Evolutionary conservation across 2,113 vertebrate genomes (phyloP).

Genomic region (Penelope pileata): DNA sequence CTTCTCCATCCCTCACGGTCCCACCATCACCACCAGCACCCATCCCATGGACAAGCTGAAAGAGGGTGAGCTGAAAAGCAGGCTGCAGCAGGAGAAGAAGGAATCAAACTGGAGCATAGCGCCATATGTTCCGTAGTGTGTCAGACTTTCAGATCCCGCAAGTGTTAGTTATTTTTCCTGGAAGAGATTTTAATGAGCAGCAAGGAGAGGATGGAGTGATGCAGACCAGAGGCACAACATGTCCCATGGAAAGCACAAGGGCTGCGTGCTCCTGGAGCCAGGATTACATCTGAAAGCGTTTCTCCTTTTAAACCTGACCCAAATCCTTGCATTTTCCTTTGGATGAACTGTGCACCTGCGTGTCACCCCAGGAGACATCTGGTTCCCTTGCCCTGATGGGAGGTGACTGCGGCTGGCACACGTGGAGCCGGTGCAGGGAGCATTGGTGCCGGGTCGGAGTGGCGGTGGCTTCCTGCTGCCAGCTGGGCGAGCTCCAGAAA

Average conservation of each 20-base stretch:
- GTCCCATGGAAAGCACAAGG: accelerated
- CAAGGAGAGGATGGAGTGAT: background rate
- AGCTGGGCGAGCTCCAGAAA: background rate
- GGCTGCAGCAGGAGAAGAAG: background rate
- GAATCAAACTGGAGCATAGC: background rate
- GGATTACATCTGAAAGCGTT: background rate
- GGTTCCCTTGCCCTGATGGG: background rate
- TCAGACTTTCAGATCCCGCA: background rate
- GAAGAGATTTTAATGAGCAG: background rate
- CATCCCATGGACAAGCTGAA: background rate
- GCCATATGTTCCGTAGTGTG: background rate
- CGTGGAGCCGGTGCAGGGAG: accelerated
- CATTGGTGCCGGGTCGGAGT: accelerated
- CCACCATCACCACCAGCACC: background rate
- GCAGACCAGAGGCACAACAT: background rate
- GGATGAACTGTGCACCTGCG: background rate
- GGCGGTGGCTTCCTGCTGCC: background rate
- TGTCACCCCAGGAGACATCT: background rate
- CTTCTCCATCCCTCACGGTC: background rate
- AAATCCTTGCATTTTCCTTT: background rate
- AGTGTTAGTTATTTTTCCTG: background rate
- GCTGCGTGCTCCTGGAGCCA: background rate
- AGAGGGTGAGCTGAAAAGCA: background rate
- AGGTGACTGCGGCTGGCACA: background rate
- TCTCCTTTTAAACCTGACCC: background rate